Percentiles rank a stretch among this genome's conserved stretches.
phyloP scores from a whole-genome alignment of 2,797 vertebrate species.

The Pseudocheirus occidentalis region DNA sequence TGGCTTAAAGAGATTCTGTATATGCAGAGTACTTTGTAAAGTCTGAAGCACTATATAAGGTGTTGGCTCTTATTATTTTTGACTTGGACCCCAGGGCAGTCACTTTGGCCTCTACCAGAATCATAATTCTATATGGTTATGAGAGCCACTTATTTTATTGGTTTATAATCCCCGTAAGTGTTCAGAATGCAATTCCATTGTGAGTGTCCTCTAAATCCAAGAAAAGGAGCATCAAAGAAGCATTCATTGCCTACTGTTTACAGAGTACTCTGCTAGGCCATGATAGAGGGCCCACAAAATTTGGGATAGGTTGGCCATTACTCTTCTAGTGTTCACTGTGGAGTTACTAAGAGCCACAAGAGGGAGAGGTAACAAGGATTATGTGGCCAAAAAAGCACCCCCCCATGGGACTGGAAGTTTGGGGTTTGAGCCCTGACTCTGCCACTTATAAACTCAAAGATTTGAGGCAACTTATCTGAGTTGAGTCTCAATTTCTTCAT shows the following conservation, averaged over 20 bases:
- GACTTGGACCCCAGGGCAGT: not conserved
- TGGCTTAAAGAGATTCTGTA: constrained; percentile 36
- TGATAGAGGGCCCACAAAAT: not conserved
- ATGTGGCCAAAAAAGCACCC: not conserved
- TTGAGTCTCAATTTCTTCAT: not conserved
- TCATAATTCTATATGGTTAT: not conserved
- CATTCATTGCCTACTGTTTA: not conserved
- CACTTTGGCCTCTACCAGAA: not conserved
- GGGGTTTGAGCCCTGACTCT: not conserved
- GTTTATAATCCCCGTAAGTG: not conserved
- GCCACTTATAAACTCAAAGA: not conserved
- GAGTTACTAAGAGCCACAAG: not conserved
- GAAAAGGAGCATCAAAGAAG: not conserved
- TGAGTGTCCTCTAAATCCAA: not conserved
- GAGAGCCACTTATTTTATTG: not conserved
- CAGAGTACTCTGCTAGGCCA: not conserved
- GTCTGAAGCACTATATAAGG: not conserved
- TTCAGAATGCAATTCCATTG: not conserved
- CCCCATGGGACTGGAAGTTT: not conserved
- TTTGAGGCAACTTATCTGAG: not conserved
- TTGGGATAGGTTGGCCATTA: not conserved
- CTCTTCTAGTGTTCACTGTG: not conserved
- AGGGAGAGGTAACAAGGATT: not conserved
- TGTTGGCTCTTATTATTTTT: not conserved
- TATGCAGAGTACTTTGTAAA: constrained; percentile 16